These are phyloP conservation scores for Stegodyphus mimosarum DNA, from an alignment of 1,140 invertebrate species.

Conservation along the genomic window DNA sequence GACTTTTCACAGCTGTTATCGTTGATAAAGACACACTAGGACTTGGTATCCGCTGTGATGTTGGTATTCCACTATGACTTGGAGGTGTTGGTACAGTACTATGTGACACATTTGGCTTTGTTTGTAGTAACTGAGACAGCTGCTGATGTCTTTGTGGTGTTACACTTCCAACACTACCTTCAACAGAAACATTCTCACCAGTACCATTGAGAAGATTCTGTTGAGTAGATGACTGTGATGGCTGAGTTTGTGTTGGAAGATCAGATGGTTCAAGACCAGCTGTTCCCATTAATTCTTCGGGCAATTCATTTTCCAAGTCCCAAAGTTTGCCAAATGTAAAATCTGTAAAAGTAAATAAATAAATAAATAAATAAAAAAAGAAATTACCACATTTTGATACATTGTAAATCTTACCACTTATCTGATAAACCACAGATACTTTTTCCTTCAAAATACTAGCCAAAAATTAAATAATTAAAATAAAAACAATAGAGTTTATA, in stretches of 20 bases:
- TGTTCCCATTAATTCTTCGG: constrained; percentile 83
- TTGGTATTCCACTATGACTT: constrained; percentile 40
- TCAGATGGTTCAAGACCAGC: constrained; percentile 62
- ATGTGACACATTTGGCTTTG: constrained; percentile 56
- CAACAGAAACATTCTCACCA: constrained; percentile 57
- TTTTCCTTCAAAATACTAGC: too few species aligned
- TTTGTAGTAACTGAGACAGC: constrained; percentile 63
- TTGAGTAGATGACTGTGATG: constrained; percentile 39
- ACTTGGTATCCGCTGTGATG: constrained; percentile 47
- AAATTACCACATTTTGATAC: too few species aligned
- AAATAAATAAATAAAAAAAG: neutral
- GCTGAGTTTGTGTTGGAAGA: constrained; percentile 28
- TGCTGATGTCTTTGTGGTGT: constrained; percentile 59
- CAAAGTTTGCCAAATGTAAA: constrained; percentile 76
- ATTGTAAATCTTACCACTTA: too few species aligned
- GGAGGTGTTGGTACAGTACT: constrained; percentile 39
- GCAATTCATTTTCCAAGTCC: constrained; percentile 89
- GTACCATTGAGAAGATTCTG: constrained; percentile 65
- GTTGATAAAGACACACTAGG: constrained; percentile 57
- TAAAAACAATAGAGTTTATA: too few species aligned
- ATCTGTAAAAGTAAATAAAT: constrained; percentile 69
- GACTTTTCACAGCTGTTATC: constrained; percentile 66
- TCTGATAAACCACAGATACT: too few species aligned
- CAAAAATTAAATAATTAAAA: too few species aligned
- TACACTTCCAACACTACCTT: constrained; percentile 13